phyloP scores from a whole-genome alignment of 2,113 vertebrate genomes.

The Cavia aperea region DNA sequence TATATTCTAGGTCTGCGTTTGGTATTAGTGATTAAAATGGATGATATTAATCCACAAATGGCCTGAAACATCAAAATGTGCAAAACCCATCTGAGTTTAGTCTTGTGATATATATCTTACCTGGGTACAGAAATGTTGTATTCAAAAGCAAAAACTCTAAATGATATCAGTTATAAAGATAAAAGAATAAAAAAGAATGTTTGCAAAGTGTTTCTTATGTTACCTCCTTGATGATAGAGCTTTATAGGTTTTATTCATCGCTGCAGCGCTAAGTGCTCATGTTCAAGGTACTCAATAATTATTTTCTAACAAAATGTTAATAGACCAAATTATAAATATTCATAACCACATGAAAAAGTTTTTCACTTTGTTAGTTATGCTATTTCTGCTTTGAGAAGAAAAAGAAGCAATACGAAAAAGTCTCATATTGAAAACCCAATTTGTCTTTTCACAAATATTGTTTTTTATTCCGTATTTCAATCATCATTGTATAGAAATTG shows the following conservation, averaged over 20 bases:
- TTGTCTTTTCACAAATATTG: background rate
- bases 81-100: conserved; percentile 22
- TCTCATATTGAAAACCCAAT: background rate
- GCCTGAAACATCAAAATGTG: conserved; percentile 22
- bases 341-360: background rate
- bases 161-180: conserved; percentile 43
- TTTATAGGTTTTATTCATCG: background rate
- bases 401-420: background rate
- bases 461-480: background rate
- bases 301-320: conserved; percentile 52
- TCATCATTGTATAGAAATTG: background rate
- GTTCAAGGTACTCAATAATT: conserved; percentile 17
- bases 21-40: conserved; percentile 24
- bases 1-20: background rate
- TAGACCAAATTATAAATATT: conserved; percentile 50
- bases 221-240: background rate
- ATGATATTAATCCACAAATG: conserved; percentile 39
- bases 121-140: background rate
- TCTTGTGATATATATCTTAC: conserved; percentile 1
- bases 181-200: conserved; percentile 35
- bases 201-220: background rate
- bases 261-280: background rate
- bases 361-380: background rate
- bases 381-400: conserved; percentile 3
- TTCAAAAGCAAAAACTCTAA: conserved; percentile 33